These are phyloP conservation scores for Trissolcus basalis DNA, from an alignment of 1,140 invertebrate genomes.

Conservation along the genomic window DNA sequence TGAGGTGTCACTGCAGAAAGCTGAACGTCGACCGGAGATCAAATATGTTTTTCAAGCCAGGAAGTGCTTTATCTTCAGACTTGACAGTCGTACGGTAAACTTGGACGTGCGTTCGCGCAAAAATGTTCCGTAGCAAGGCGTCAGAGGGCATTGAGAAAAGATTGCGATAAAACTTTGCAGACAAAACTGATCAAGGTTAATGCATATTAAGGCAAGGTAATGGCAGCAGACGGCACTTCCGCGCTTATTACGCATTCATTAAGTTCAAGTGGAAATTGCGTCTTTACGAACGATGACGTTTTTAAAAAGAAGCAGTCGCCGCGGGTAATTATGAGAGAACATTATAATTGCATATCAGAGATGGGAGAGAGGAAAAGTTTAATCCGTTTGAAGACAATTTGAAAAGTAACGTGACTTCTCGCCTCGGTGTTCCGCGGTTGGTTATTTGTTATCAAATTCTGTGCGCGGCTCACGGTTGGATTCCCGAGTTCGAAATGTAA, in stretches of 20 bases:
- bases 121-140: conserved; percentile 12
- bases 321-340: conserved; percentile 19
- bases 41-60: conserved; percentile 48
- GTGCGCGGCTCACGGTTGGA: not conserved
- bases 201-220: conserved; percentile 31
- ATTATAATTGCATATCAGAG: conserved; percentile 16
- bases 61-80: conserved; percentile 40
- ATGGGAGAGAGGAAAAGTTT: not conserved
- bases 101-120: conserved; percentile 36
- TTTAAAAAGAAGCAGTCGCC: conserved; percentile 13
- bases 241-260: conserved; percentile 36
- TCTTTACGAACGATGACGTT: conserved; percentile 7
- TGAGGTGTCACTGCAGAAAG: conserved; percentile 42
- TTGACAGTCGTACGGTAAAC: conserved; percentile 41
- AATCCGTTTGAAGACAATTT: conserved; percentile 9
- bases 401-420: not conserved
- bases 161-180: conserved; percentile 37
- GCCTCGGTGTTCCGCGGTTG: no score
- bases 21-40: conserved; percentile 46
- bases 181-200: conserved; percentile 52
- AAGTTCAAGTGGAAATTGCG: conserved; percentile 24
- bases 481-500: conserved; percentile 21
- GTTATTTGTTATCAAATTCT: conserved; percentile 33
- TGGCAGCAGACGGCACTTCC: conserved; percentile 15
- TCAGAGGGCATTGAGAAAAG: conserved; percentile 12